Percentiles rank a stretch among this genome's conserved stretches.
Conservation (phyloP, 2,797 vertebrate genomes). For the Monodelphis domestica region DNA sequence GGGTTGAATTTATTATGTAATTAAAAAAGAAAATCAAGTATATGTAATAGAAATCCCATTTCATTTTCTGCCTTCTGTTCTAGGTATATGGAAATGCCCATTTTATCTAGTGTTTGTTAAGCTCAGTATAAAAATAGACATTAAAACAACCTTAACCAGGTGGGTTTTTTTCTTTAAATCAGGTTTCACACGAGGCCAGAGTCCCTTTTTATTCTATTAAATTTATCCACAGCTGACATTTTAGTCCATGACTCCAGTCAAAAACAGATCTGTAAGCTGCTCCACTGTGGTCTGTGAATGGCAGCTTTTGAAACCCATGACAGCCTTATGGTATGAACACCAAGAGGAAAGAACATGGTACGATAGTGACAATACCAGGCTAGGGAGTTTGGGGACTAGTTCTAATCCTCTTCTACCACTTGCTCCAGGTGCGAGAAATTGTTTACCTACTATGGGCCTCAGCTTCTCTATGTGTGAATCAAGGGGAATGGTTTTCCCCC, state of each 20-base stretch:
- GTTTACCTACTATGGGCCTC: neutral
- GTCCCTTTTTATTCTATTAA: neutral
- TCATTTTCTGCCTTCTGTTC: neutral
- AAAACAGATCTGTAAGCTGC: neutral
- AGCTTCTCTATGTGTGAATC: neutral
- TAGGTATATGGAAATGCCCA: neutral
- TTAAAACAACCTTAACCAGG: neutral
- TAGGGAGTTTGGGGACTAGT: neutral
- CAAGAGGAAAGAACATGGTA: neutral
- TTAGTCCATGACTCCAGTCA: neutral
- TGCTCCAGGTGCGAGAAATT: neutral
- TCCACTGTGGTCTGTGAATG: neutral
- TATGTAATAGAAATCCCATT: neutral
- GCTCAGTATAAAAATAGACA: neutral
- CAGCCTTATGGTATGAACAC: neutral
- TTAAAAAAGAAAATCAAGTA: neutral
- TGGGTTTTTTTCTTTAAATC: neutral
- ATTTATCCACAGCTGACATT: neutral
- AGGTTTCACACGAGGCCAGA: neutral
- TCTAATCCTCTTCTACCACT: neutral
- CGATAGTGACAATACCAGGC: neutral
- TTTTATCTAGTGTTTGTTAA: neutral
- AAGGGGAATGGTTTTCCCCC: neutral
- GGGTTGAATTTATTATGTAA: neutral
- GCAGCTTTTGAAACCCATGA: neutral